Percentiles rank a stretch among this genome's conserved stretches.
These are phyloP conservation scores for Ephialtes manifestator DNA, from an alignment of 2,888 invertebrate genomes.

Conservation along the genomic window DNA sequence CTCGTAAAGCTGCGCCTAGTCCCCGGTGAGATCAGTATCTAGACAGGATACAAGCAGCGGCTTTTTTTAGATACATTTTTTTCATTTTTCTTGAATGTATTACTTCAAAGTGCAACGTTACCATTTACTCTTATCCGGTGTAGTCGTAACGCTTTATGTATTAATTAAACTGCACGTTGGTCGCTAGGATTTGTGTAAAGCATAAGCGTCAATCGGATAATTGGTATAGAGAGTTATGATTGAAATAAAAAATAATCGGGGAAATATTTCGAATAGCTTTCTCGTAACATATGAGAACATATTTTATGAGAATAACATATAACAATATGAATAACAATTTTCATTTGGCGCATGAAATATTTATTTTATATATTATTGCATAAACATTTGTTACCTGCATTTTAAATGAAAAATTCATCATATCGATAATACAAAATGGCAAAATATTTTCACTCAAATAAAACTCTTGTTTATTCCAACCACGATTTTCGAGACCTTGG, in stretches of 20 bases:
- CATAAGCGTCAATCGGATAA: slow-evolving; percentile 14
- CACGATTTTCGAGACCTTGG: too few species aligned
- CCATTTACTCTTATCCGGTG: slow-evolving; percentile 13
- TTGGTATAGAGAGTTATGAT: not conserved
- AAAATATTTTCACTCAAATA: too few species aligned
- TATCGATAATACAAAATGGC: too few species aligned
- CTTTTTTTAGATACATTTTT: not conserved
- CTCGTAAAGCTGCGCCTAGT: slow-evolving; percentile 55
- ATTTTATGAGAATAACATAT: too few species aligned
- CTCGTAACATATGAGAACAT: not conserved
- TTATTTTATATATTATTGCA: not conserved
- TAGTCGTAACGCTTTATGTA: slow-evolving; percentile 1
- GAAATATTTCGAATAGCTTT: not conserved
- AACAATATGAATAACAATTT: too few species aligned
- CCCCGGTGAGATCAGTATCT: slow-evolving; percentile 14
- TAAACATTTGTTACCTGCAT: not conserved
- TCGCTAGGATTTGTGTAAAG: not conserved
- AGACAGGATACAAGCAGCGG: not conserved
- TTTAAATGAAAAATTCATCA: too few species aligned
- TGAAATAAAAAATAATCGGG: slow-evolving; percentile 5
- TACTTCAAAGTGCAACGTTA: not conserved
- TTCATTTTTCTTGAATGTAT: not conserved
- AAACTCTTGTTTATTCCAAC: too few species aligned
- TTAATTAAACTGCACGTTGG: not conserved
- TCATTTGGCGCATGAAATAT: not conserved